A percentile compares a stretch with the other conserved stretches of the same genome.
Conservation (phyloP, 2,888 invertebrate genomes). For the Tolmerus cingulatus region DNA sequence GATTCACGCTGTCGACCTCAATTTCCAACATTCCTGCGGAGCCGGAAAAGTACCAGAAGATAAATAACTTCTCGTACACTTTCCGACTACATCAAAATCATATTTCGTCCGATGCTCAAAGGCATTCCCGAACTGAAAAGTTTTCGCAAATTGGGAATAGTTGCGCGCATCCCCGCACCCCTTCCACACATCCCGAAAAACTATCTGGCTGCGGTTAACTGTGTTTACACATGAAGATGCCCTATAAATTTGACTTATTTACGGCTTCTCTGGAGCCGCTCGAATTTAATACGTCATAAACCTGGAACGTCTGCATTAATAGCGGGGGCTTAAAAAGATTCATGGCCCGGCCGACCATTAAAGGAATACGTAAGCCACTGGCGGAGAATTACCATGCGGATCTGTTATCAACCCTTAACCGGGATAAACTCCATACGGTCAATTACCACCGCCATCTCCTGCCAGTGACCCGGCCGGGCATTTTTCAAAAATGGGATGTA, state of each 20-base stretch:
- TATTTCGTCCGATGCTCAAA: background rate
- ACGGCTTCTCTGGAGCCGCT: constrained; percentile 2
- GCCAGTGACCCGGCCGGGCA: constrained; percentile 14
- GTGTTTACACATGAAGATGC: constrained; percentile 2
- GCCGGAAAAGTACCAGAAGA: background rate
- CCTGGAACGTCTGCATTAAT: constrained; percentile 20
- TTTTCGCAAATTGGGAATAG: background rate
- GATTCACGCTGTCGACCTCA: background rate
- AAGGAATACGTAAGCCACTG: background rate
- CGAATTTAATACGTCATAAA: constrained; percentile 37
- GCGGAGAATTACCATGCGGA: constrained; percentile 9
- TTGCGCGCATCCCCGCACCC: background rate
- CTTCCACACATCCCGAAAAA: background rate
- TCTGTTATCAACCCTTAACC: constrained; percentile 28
- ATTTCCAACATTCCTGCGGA: background rate
- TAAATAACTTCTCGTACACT: background rate
- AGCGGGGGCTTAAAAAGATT: constrained; percentile 18
- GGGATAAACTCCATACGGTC: constrained; percentile 27
- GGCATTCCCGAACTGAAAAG: background rate
- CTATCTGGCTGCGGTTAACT: background rate
- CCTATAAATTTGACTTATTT: constrained; percentile 22
- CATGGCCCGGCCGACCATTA: constrained; percentile 1
- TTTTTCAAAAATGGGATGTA: constrained; percentile 39
- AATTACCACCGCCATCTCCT: constrained; percentile 25
- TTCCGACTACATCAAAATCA: background rate